Evolutionary conservation across 1,140 invertebrate species (phyloP).

Genomic region (Achatina immaculata): DNA sequence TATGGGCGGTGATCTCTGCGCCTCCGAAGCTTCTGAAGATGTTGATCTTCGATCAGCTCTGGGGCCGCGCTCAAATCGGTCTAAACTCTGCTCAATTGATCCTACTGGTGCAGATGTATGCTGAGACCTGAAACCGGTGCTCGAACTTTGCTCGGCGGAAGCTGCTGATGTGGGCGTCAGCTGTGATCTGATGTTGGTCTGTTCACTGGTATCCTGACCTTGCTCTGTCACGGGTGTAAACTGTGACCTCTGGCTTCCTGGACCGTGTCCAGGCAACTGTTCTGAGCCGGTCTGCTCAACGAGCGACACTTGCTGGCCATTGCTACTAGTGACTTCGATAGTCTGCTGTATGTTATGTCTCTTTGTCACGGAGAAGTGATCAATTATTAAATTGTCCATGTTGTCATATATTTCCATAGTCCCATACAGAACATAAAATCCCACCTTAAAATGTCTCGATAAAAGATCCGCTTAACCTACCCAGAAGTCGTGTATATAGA

Average conservation of each 20-base stretch:
- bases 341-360: slow-evolving; percentile 20
- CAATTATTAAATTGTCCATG: slow-evolving; percentile 29
- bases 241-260: not conserved
- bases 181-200: slow-evolving; percentile 14
- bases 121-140: slow-evolving; percentile 11
- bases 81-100: not conserved
- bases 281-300: slow-evolving; percentile 10
- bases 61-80: not conserved
- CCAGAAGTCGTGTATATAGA: no score
- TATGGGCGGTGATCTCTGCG: slow-evolving; percentile 3
- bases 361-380: slow-evolving; percentile 33
- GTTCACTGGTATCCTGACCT: not conserved
- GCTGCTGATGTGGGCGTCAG: not conserved
- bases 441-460: no score
- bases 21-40: not conserved
- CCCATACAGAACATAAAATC: not conserved
- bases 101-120: not conserved
- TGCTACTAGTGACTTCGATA: slow-evolving; percentile 20
- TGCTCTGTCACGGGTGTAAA: not conserved
- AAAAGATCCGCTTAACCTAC: no score
- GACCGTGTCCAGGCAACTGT: not conserved
- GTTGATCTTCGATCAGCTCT: not conserved
- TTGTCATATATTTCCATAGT: slow-evolving; percentile 34
- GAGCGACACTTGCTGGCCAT: not conserved
- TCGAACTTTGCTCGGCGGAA: not conserved